Base-by-base conservation (phyloP, 1,140 invertebrate species). In the Schlechtendalia chinensis region DNA sequence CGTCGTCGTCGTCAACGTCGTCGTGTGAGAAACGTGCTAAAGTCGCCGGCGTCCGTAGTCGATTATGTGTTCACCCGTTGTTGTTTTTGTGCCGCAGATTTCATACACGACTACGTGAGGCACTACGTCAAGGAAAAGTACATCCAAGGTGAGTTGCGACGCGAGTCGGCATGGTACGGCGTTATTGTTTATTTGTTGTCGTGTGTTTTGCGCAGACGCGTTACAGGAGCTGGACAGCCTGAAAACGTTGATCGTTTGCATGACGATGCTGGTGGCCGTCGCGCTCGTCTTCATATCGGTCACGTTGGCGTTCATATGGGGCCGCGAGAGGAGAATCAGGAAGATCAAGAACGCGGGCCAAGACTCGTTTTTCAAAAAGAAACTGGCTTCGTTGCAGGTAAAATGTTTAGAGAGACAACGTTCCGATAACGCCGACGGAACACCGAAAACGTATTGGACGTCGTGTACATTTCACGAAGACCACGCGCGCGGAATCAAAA, bases 281-380 rank as follows among this genome's bases (percentile, higher is more conserved):
- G 75, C 75, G 5, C 45, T 79, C 10, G 22, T 50, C 6, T 63
- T 79, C 17, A 63, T 79, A 27, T 79, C 75, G 22, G 39, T 79
- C 22, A 79, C 59, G 75, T 47, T 79, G 58, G 58, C 45, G 39
- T 79, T 79, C 17, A 29, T 79, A 14, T 79, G 39, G 75, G 50
- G 24, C 45, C 75, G 75, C 17, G 75, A 79, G 22, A 63, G 58
- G 16, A 59, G 59, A 19, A 50, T 79, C 0, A 45, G 58, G 4
- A 79, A 79, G 39, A 61, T 79, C 1, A 79, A 79, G 10, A 79
- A 29, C 22, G 39, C 39, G 14, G 75, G 58, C 17, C 59, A 79
- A 63, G 58, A 79, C 50, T 79, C 75, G 17, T 79, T 63, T 63
- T 79, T 79, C 39, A 79, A 79, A 63, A 79, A 63, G 17, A 79